These are phyloP conservation scores for Rutpela maculata DNA, from an alignment of 2,888 invertebrate species.

Conservation along the genomic window DNA sequence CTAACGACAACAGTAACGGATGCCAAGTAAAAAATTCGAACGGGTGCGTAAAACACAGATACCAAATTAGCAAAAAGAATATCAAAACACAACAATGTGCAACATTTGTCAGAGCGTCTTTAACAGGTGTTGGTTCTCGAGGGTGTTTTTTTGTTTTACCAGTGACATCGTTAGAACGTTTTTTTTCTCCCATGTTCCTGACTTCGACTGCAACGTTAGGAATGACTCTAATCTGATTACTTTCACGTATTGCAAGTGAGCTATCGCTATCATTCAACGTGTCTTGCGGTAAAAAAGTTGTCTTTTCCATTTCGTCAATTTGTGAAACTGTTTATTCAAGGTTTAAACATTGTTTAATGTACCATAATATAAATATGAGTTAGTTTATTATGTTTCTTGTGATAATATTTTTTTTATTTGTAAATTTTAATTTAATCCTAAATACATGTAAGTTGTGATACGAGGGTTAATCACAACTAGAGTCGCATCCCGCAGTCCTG, in stretches of 20 bases:
- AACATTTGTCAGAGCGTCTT: slow-evolving; percentile 57
- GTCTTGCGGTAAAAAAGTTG: slow-evolving; percentile 12
- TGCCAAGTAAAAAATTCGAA: slow-evolving; percentile 66
- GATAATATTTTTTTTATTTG: not conserved
- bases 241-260: not conserved
- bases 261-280: slow-evolving; percentile 20
- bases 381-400: too few relatives aligned
- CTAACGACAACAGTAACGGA: slow-evolving; percentile 61
- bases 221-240: not conserved
- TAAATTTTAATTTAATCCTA: not conserved
- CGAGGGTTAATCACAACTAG: too few relatives aligned
- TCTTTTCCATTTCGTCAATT: slow-evolving; percentile 7
- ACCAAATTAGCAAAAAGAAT: slow-evolving; percentile 58
- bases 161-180: slow-evolving; percentile 9
- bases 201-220: slow-evolving; percentile 1
- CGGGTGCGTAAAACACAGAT: slow-evolving; percentile 58
- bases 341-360: not conserved
- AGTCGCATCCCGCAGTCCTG: too few relatives aligned
- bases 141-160: slow-evolving; percentile 38
- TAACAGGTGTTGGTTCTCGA: slow-evolving; percentile 43
- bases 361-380: not conserved
- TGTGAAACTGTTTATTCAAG: not conserved
- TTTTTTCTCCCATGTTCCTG: slow-evolving; percentile 16
- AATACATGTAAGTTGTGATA: too few relatives aligned
- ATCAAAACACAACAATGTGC: slow-evolving; percentile 59